phyloP scores from a whole-genome alignment of 1,140 invertebrate genomes.

The Eufriesea mexicana region DNA sequence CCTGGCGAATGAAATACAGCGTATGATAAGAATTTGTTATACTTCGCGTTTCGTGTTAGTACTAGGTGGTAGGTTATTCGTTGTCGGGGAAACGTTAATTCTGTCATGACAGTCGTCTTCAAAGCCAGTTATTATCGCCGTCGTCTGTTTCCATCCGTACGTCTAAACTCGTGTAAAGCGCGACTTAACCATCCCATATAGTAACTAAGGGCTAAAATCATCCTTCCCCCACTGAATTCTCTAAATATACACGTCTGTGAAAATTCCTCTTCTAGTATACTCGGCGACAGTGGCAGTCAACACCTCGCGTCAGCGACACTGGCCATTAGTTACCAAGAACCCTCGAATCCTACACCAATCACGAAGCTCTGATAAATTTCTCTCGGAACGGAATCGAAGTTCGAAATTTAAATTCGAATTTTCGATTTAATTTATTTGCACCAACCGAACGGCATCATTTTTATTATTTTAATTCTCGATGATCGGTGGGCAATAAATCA shows the following conservation, averaged over 20 bases:
- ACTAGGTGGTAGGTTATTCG: no score
- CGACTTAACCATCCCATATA: background rate
- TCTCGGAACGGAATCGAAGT: background rate
- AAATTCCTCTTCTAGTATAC: background rate
- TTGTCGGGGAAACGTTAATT: no score
- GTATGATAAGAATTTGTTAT: no score
- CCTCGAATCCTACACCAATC: background rate
- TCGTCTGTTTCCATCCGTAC: no score
- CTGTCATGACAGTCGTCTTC: background rate
- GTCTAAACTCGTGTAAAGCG: background rate
- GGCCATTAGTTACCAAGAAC: background rate
- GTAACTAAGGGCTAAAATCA: conserved; percentile 19
- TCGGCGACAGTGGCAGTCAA: background rate
- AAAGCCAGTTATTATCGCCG: background rate
- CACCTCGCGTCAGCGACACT: background rate
- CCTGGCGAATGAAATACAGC: no score
- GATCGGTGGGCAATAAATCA: no score
- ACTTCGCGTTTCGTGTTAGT: no score
- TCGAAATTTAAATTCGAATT: no score
- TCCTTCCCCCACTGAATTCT: background rate
- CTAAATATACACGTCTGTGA: background rate
- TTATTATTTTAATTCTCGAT: no score
- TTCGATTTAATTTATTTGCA: no score
- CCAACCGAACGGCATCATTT: no score
- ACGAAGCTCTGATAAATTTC: background rate